Base-by-base conservation (phyloP, 2,888 invertebrate genomes). In the Brenthis daphne region DNA sequence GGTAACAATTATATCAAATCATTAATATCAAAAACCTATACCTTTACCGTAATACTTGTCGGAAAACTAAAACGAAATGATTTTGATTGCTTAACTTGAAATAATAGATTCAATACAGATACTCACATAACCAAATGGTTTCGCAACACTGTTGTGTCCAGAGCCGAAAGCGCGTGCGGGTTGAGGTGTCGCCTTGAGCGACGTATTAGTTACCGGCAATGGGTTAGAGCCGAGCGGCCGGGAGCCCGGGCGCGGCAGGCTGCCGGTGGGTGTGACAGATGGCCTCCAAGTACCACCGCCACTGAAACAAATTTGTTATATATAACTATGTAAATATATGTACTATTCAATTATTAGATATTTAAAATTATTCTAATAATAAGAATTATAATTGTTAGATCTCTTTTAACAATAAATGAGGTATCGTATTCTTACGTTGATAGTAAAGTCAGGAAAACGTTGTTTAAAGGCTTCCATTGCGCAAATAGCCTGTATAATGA, bases 221-320 rank as follows among this genome's bases (percentile, higher is more conserved):
- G 95, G 92, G 68, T 94, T 94, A 75, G 92, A 88, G n/a, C 93
- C 88, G 33, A 92, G 86, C 1, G 94, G 87, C 13, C 90, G 85
- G 1, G 91, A 85, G 69, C 92, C 90, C 13, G 95, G 94, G 75
- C 95, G 92, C 53, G 96, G 95, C 77, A 96, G 88, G 77, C 94
- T 94, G 75, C 97, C 96, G 64, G 97, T 95, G 65, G 98, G 97
- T 33, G 96, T 96, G 71, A 99, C 98, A 76, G 95, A 90, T 56
- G 99, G 99, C 79, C 96, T 96, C 99, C 99, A 99, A 77, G 97
- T 97, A 78, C 96, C 95, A 65, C 97, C 97, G 73, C 98, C 98
- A 85, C 98, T 98, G 89, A 47, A 75, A 74, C 20, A 47, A 61
- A n/a, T 8, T 11, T 33, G 33, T 16, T 16, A 33, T 1, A 37